Evolutionary conservation across 2,888 invertebrate species (phyloP).

Genomic region (Blastobasis adustella): DNA sequence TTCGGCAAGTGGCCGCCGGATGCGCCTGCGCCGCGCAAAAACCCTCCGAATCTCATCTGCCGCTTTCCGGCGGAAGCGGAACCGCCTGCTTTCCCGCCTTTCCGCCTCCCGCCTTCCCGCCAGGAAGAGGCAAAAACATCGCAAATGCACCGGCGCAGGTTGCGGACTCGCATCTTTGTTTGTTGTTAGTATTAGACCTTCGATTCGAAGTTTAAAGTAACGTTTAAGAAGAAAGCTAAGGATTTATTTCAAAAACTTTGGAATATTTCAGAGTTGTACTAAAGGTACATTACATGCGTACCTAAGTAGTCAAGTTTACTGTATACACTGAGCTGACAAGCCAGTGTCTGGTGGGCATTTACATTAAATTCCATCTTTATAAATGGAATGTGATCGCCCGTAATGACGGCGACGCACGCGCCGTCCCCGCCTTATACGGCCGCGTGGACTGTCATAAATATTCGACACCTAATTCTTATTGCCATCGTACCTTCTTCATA

Average conservation of each 20-base stretch:
- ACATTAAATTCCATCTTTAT: constrained; percentile 52
- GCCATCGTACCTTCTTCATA: constrained; percentile 12
- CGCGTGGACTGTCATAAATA: constrained; percentile 39
- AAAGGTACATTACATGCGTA: too few species aligned
- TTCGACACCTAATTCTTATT: constrained; percentile 51
- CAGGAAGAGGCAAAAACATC: constrained; percentile 44
- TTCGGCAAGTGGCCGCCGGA: constrained; percentile 35
- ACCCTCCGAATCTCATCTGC: constrained; percentile 55
- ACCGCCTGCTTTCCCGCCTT: constrained; percentile 46
- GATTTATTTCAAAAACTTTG: too few species aligned
- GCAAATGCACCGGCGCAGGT: constrained; percentile 43
- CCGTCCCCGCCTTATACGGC: constrained; percentile 31
- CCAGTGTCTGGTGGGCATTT: constrained; percentile 27
- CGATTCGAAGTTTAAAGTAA: too few species aligned
- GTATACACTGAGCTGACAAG: constrained; percentile 15
- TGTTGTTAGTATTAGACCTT: constrained; percentile 13
- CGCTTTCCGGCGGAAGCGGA: constrained; percentile 61
- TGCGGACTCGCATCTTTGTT: constrained; percentile 19
- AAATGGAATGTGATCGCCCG: constrained; percentile 46
- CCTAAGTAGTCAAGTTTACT: too few species aligned
- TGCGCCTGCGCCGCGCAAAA: constrained; percentile 51
- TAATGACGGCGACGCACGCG: constrained; percentile 33
- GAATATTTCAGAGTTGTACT: too few species aligned
- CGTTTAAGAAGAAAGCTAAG: too few species aligned
- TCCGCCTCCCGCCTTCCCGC: constrained; percentile 27